Percentiles rank a stretch among this genome's conserved stretches.
phyloP scores from a whole-genome alignment of 2,888 invertebrate genomes.

The Dioctria linearis region DNA sequence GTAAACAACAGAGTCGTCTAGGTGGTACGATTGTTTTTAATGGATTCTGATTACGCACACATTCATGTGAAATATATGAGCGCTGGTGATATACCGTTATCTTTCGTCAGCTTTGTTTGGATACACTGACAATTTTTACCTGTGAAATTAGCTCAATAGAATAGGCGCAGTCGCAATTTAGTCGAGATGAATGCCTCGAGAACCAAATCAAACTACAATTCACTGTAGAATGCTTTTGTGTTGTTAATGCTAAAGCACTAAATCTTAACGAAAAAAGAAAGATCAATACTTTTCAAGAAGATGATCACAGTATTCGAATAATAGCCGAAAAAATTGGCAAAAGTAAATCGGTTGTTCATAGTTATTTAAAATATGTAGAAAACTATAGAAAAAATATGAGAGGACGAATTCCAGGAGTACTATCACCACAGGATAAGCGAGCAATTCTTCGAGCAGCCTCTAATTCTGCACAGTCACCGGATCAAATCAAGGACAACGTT shows the following conservation, averaged over 20 bases:
- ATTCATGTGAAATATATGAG: too few species aligned
- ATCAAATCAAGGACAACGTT: background rate
- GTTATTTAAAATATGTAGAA: background rate
- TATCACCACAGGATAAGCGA: background rate
- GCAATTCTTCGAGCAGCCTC: constrained; percentile 4
- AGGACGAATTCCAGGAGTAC: background rate
- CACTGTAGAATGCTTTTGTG: background rate
- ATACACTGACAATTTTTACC: too few species aligned
- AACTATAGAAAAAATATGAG: constrained; percentile 1
- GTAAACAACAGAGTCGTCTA: too few species aligned
- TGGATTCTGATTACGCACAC: too few species aligned
- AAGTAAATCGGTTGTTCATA: background rate
- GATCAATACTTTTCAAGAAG: background rate
- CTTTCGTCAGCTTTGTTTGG: too few species aligned
- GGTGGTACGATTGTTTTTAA: too few species aligned
- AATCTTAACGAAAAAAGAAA: background rate
- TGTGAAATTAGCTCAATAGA: background rate
- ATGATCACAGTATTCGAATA: background rate
- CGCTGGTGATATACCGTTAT: too few species aligned
- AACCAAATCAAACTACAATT: background rate
- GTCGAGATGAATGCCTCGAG: background rate
- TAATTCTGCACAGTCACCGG: constrained; percentile 5
- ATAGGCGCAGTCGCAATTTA: background rate
- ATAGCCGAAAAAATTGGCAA: constrained; percentile 2
- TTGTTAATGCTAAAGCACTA: background rate